Percentiles rank a stretch among this genome's conserved stretches.
These are phyloP conservation scores for Bufo gargarizans DNA, from an alignment of 2,113 vertebrate species.

Conservation along the genomic window DNA sequence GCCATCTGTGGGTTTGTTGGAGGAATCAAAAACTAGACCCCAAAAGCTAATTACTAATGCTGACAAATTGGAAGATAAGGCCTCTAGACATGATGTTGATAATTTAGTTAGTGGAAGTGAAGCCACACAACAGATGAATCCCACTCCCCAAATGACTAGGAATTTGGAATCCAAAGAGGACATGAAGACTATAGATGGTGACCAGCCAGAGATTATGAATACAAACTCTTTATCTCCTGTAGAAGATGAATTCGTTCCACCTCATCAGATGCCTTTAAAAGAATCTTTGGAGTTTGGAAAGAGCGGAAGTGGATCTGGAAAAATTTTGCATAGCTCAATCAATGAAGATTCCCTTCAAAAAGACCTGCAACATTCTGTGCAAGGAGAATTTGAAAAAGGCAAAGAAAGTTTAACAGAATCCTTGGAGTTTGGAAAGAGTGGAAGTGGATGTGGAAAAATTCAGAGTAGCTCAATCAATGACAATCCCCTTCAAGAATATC, in stretches of 20 bases:
- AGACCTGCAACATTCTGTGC: not conserved
- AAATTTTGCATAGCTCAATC: not conserved
- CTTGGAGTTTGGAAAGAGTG: constrained; percentile 9
- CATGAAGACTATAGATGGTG: not conserved
- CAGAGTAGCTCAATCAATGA: not conserved
- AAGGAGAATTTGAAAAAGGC: not conserved
- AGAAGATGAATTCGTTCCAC: not conserved
- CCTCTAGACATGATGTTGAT: not conserved
- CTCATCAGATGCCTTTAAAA: not conserved
- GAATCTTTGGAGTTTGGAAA: constrained; percentile 18
- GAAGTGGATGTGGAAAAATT: constrained; percentile 4
- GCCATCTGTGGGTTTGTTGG: not conserved
- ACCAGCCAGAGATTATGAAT: not conserved
- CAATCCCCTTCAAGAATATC: not conserved
- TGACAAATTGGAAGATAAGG: not conserved
- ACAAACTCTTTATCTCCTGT: not conserved
- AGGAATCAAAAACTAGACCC: not conserved
- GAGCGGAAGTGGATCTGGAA: constrained; percentile 20
- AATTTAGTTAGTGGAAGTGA: too few relatives aligned
- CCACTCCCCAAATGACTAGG: not conserved
- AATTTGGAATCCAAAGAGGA: not conserved
- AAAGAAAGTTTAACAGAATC: not conserved
- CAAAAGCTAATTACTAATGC: not conserved
- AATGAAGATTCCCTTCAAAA: not conserved
- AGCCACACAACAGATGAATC: not conserved